Base-by-base conservation (phyloP, 2,888 invertebrate species). In the Mycogona germanica region DNA sequence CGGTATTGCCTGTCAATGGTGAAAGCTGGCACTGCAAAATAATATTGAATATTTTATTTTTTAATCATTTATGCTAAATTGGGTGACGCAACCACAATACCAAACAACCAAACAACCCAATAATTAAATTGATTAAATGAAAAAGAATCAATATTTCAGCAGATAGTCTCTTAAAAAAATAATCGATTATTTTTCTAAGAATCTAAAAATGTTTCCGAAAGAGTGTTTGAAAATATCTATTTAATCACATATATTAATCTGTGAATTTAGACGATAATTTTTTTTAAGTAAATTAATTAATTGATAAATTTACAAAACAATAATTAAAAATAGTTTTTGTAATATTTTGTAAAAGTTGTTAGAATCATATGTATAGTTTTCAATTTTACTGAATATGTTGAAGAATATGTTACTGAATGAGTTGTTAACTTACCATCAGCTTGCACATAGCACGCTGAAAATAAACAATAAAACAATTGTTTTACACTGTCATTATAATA, bases 1-100 rank as follows among this genome's bases (percentile, higher is more conserved):
- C 19, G 30, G 51, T 55, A 55, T 41, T 55, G 35, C n/a, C 44
- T 42, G 37, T 51, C 55, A 25, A 55, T 41, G 21, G 42, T 32
- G 19, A 55, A 55, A 26, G 29, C 55, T 32, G 55, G 51, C 26
- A 17, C 50, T 42, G 14, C 6, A 41, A 45, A 12, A 26, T 6
- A 21, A 17, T 42, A 19, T 12, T 2, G 21, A 25, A 23, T 30
- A n/a, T n/a, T n/a, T n/a, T n/a, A n/a, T n/a, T n/a, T n/a, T n/a
- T n/a, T n/a, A n/a, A n/a, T n/a, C n/a, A n/a, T n/a, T n/a, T n/a
- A n/a, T n/a, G n/a, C n/a, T n/a, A n/a, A n/a, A n/a, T n/a, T n/a
- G n/a, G n/a, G n/a, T n/a, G n/a, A n/a, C n/a, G n/a, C n/a, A n/a
- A n/a, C n/a, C n/a, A n/a, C n/a, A n/a, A n/a, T n/a, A n/a, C n/a